A percentile compares a stretch with the other conserved stretches of the same genome.
phyloP scores from a whole-genome alignment of 2,888 invertebrate species.

The Rotaria magnacalcarata region DNA sequence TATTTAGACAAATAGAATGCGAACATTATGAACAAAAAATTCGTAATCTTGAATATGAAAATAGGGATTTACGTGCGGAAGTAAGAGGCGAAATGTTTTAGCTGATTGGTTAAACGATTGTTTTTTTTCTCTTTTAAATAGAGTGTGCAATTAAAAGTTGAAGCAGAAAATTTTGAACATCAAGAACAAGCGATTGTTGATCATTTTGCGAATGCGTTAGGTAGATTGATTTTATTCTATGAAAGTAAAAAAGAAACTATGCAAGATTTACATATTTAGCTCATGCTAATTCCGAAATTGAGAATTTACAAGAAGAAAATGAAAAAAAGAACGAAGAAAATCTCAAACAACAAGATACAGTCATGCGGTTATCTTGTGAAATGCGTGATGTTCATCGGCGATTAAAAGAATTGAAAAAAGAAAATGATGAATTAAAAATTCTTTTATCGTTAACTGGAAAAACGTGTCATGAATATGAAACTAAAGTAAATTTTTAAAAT shows the following conservation, averaged over 20 bases:
- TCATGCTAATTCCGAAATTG: neutral
- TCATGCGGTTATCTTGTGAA: neutral
- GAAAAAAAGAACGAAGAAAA: neutral
- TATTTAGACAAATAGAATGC: neutral
- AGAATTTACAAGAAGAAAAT: neutral
- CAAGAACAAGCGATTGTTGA: neutral
- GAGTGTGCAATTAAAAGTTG: neutral
- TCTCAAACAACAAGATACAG: neutral
- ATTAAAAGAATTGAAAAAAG: slow-evolving; percentile 14
- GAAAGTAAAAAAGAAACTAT: neutral
- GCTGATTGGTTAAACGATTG: neutral
- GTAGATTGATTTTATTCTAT: neutral
- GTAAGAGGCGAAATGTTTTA: neutral
- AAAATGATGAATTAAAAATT: slow-evolving; percentile 30
- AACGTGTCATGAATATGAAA: neutral
- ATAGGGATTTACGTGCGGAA: slow-evolving; percentile 2
- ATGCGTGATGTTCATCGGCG: slow-evolving; percentile 22
- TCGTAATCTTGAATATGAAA: slow-evolving; percentile 30
- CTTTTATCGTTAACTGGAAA: neutral
- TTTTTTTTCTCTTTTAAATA: neutral
- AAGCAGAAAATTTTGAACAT: neutral
- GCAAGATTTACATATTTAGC: neutral
- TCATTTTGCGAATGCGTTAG: neutral
- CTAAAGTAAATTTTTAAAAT: neutral
- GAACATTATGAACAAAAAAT: slow-evolving; percentile 32